Evolutionary conservation across 1,140 invertebrate species (phyloP), one percentile per base, ranked within the genome.

Genomic region (Lepidurus couesii): DNA sequence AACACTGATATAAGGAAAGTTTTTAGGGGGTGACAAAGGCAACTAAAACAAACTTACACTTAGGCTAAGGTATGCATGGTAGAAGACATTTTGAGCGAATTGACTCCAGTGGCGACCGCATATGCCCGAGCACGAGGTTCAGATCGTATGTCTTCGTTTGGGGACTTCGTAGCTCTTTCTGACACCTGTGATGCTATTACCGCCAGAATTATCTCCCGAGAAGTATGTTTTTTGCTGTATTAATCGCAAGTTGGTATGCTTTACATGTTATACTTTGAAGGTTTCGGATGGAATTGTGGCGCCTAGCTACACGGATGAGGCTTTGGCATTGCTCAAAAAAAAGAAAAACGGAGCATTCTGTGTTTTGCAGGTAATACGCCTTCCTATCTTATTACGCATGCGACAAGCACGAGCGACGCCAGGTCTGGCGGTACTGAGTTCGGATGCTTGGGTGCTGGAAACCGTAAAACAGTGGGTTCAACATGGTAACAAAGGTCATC

Each of bases 81-180:
- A 7, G 53, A 94, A 79, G 97, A 98, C 85, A 82, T 98, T 34
- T 83, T 86, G 0, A 86, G 90, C 34, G 86, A 89, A 76, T 85
- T 98, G 74, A 92, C 94, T 7, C 96, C 95, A 0, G 81, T 98
- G n/a, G 96, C 97, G 0, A 90, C 89, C 11, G 98, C 98, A 1
- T 99, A 99, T 87, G 97, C 96, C 0, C 87, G 97, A 80, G 98
- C 97, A 0, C 89, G 98, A 85, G 96, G 97, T 45, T 97, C 97
- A 21, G 98, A 99, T 85, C 89, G 98, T 77, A 99, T 99, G 98
- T 98, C 96, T 7, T 98, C 97, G 11, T 99, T 98, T 86, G 97
- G 98, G 0, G 98, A 99, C 86, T 99, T 99, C 85, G 90, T 99
- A 53, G 95, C 96, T 11, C 84, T 99, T 0, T 98, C 96, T 0